Evolutionary conservation across 2,797 vertebrate genomes (phyloP).

Genomic region (Malacoctenus gilli): DNA sequence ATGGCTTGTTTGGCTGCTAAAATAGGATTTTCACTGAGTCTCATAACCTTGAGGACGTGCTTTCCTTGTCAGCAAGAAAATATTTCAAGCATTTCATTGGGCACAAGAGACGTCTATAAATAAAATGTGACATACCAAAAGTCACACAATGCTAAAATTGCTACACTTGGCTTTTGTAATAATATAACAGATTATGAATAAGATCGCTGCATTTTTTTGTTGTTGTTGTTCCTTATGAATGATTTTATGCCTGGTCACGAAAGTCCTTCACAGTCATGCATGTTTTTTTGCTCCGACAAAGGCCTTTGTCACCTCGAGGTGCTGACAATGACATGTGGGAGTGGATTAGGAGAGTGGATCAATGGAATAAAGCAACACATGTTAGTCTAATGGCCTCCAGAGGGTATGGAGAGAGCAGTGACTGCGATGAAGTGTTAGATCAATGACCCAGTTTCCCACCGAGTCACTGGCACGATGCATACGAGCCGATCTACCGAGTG

Average conservation of each 20-base stretch:
- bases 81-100: slow-evolving; percentile 31
- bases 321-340: slow-evolving; percentile 46
- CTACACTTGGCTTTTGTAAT: neutral
- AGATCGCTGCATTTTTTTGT: no score
- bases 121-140: slow-evolving; percentile 22
- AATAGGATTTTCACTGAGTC: slow-evolving; percentile 67
- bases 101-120: slow-evolving; percentile 51
- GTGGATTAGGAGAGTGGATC: slow-evolving; percentile 53
- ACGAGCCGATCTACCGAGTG: neutral
- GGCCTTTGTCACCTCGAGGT: slow-evolving; percentile 42
- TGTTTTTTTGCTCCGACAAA: slow-evolving; percentile 27
- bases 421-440: slow-evolving; percentile 17
- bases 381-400: slow-evolving; percentile 34
- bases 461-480: slow-evolving; percentile 4
- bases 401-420: slow-evolving; percentile 12
- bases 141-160: slow-evolving; percentile 8
- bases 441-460: slow-evolving; percentile 21
- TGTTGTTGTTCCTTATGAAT: slow-evolving; percentile 3
- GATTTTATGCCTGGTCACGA: slow-evolving; percentile 3
- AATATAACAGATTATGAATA: neutral
- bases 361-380: slow-evolving; percentile 39
- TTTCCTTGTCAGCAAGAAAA: slow-evolving; percentile 40
- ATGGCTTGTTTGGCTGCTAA: slow-evolving; percentile 71
- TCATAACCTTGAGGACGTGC: slow-evolving; percentile 61
- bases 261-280: slow-evolving; percentile 3